These are phyloP conservation scores for Pollimyrus isidori DNA, from an alignment of 2,113 vertebrate species.

Conservation along the genomic window DNA sequence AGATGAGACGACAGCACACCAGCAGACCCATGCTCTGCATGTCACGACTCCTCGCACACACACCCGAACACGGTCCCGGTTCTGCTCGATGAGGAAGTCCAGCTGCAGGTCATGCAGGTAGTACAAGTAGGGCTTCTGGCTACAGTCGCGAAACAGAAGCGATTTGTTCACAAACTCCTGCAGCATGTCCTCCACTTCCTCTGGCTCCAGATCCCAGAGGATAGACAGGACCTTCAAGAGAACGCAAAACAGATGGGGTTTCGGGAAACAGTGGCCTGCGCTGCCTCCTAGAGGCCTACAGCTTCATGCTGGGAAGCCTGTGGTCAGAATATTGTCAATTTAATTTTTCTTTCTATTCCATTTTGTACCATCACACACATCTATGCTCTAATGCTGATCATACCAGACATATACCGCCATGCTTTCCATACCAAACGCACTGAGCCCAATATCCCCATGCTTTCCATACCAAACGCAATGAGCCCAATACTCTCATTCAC, in stretches of 20 bases:
- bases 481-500: neutral
- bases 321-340: neutral
- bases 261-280: neutral
- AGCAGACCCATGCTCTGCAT: neutral
- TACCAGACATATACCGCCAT: neutral
- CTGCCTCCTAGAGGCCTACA: neutral
- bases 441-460: neutral
- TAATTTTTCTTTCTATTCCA: neutral
- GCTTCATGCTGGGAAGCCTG: neutral
- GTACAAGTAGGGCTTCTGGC: slow-evolving; percentile 78
- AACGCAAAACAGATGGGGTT: neutral
- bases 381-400: neutral
- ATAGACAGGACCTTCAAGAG: slow-evolving; percentile 74
- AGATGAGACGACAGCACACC: neutral
- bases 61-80: slow-evolving; percentile 74
- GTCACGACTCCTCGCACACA: neutral
- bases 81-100: slow-evolving; percentile 87
- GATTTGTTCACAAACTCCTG: slow-evolving; percentile 95
- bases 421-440: neutral
- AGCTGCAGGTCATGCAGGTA: slow-evolving; percentile 94
- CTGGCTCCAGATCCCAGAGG: slow-evolving; percentile 84
- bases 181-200: slow-evolving; percentile 89
- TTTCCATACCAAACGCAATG: neutral
- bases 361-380: neutral
- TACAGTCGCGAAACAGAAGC: slow-evolving; percentile 79